Evolutionary conservation across 2,888 invertebrate species (phyloP), one percentile per base, ranked within the genome.

Genomic region (Copidosoma aretas): DNA sequence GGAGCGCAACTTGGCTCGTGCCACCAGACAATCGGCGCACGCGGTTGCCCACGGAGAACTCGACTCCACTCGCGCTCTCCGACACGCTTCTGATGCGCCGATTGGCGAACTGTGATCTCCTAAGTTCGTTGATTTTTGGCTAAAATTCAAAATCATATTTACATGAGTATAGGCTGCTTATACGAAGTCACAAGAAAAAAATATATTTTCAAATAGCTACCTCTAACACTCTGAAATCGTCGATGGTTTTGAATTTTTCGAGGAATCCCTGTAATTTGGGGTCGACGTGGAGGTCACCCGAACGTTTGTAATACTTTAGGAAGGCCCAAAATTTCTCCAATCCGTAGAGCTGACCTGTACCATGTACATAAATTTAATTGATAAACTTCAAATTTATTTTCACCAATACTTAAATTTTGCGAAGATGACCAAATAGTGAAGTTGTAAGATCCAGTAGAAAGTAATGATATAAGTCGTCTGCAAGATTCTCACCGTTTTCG

Each of bases 301-400:
- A 89, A 80, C 94, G 90, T 83, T 93, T 94, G 85, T 94, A 97
- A 87, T 98, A 98, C 85, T 98, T 98, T 68, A 96, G 87, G 88
- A 98, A 99, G 58, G 98, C 98, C 97, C 98, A 98, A 86, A 99
- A 99, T 85, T 99, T 99, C 86, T 99, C 99, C 75, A 99, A 86
- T 32, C 98, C 99, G 85, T 99, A 99, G 62, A 98, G 87, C 85
- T 98, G 97, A 84, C 96, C 96, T 93, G 84, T 19, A 71, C 58
- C 66, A 46, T 58, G n/a, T 32, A 8, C 8, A 8, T 32, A 32
- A 32, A 32, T 5, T 32, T 32, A 5, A 32, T 32, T 32, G 41
- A 64, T 57, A 63, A 60, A 66, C 51, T 22, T 22, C 25, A 54
- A 5, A 32, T 32, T 32, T 32, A 5, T 32, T 24, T 54, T 54